These are phyloP conservation scores for Anastrepha obliqua DNA, from an alignment of 1,140 invertebrate species.

Conservation along the genomic window DNA sequence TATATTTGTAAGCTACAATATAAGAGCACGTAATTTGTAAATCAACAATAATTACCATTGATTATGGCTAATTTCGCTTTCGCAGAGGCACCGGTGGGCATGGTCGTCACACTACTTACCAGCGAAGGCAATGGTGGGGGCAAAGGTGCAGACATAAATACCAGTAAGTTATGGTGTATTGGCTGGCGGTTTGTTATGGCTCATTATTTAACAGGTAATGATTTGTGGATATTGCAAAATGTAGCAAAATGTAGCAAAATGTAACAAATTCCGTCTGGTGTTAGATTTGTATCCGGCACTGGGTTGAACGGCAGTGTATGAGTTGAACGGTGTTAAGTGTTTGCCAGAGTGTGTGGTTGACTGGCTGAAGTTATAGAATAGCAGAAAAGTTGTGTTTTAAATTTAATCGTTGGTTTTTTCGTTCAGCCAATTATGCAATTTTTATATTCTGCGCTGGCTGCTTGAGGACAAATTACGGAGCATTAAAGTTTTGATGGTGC, in stretches of 20 bases:
- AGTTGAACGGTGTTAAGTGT: neutral
- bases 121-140: neutral
- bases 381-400: neutral
- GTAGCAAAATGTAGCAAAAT: constrained; percentile 51
- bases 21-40: constrained; percentile 29
- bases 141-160: constrained; percentile 5
- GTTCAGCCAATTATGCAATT: neutral
- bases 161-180: neutral
- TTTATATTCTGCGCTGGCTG: neutral
- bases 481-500: constrained; percentile 38
- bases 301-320: neutral
- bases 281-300: constrained; percentile 43
- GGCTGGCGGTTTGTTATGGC: neutral
- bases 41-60: constrained; percentile 47
- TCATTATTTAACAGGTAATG: constrained; percentile 24
- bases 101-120: neutral
- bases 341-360: neutral
- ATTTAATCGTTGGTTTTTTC: constrained; percentile 23
- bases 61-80: constrained; percentile 39
- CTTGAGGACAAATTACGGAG: constrained; percentile 27
- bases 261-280: constrained; percentile 16
- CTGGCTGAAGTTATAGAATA: too few relatives aligned
- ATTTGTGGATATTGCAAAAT: constrained; percentile 48
- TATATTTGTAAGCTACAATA: neutral
- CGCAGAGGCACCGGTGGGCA: neutral